Evolutionary conservation across 30 jellyfish, hydroid and myxozoan species (phyloP), one percentile per base, ranked within the genome.

Genomic region (Cassiopea andromeda): DNA sequence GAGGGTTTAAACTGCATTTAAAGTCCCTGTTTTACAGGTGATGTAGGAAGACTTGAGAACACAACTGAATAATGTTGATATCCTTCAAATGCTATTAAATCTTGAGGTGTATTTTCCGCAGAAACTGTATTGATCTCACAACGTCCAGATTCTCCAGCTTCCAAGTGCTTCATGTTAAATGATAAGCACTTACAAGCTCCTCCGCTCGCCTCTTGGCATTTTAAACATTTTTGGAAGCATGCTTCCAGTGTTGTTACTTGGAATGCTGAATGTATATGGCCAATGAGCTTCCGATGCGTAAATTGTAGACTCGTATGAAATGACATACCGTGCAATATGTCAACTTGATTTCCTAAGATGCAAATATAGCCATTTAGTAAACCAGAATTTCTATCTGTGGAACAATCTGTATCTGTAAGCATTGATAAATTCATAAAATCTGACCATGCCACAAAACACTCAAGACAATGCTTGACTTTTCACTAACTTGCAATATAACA

Each of bases 141-240:
- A 1, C 16, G 19, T 9, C 86, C 47, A 13, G 75, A 3, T 17
- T 38, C 48, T 19, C 86, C 75, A 1, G 1, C 16, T 19, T 2
- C 19, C 54, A 49, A 9, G 49, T 54, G 86, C 50, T 77, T 27
- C 50, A 77, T 16, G 49, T 77, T 77, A 75, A 77, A 77, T 10
- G 86, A 77, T 18, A 70, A 69, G 44, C 84, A 75, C 38, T 1
- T 45, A 70, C 84, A 75, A 7, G 66, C 70, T 14, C 84, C 84
- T 38, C 44, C 76, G 7, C 13, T 57, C n/a, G 84, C 44, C 45
- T 50, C 16, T 19, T 47, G 73, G 15, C 86, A 77, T 14, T 44
- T 6, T 18, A 61, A 14, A 49, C 86, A 77, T 47, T 54, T 48
- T 17, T 61, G 44, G 50, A 77, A 77, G 49, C 86, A 77, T 44